Evolutionary conservation across 1,140 invertebrate genomes (phyloP), one percentile per base, ranked within the genome.

Genomic region (Patella vulgata): DNA sequence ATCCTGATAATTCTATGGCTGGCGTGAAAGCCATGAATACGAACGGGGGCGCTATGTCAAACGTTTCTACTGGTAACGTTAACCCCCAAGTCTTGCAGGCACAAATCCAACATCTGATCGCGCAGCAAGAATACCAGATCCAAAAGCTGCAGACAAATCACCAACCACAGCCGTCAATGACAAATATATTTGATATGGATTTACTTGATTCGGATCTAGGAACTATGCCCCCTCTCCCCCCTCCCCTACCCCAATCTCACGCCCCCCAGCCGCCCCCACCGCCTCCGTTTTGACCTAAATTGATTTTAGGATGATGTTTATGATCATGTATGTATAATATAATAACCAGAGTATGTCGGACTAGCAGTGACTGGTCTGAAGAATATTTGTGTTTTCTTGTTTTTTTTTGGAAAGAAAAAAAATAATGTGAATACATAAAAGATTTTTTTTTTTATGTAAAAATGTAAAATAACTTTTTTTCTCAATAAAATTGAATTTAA

Each of bases 81-180:
- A 71, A 56, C 17, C 51, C 54, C 31, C 55, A 63, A 25, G 61
- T 63, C 46, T 60, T 70, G 19, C 59, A 71, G 27, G 31, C 50
- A 14, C 69, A 76, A 27, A 62, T 53, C 31, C 65, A 62, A 50
- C 66, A 65, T 23, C 43, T 63, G 46, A 64, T 68, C 36, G 63
- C 67, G 5, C 43, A 56, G 23, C 55, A 66, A 33, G 62, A 68
- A 47, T 33, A 27, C 19, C 63, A 50, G 9, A 47, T 63, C n/a
- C 23, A 28, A 31, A 46, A 43, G 40, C 43, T 31, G 11, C 43
- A 39, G 40, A 52, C 28, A 19, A 44, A 54, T 27, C 59, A 42
- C 17, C 59, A 42, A 19, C 42, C 55, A n/a, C 59, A 52, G 6
- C 23, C 19, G 31, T 40, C n/a, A 46, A 54, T n/a, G n/a, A 43